Evolutionary conservation across 2,888 invertebrate genomes (phyloP).

Genomic region (Drosophila mulleri): DNA sequence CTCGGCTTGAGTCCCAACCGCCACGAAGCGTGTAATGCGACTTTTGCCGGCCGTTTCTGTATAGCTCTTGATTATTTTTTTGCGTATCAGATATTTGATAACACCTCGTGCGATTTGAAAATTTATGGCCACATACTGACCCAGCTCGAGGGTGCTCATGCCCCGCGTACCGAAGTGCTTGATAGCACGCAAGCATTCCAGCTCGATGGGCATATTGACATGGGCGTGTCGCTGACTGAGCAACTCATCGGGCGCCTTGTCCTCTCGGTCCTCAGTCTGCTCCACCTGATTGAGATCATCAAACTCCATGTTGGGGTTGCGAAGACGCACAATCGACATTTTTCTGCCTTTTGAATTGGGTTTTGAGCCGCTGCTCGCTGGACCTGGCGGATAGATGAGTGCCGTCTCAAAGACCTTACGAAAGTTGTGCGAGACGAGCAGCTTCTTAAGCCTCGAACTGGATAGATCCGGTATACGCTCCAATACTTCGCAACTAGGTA

Average conservation of each 20-base stretch:
- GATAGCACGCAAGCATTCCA: conserved; percentile 86
- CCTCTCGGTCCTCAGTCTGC: conserved; percentile 84
- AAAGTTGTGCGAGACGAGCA: conserved; percentile 85
- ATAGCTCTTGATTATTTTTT: conserved; percentile 85
- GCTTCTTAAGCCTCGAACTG: conserved; percentile 66
- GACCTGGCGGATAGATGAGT: conserved; percentile 23
- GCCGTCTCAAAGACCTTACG: conserved; percentile 86
- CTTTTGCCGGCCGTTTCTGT: conserved; percentile 87
- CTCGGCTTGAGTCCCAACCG: conserved; percentile 37
- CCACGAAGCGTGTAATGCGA: conserved; percentile 85
- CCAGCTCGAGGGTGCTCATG: conserved; percentile 85
- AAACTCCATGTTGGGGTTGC: conserved; percentile 87
- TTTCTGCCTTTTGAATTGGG: conserved; percentile 82
- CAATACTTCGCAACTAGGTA: conserved; percentile 43
- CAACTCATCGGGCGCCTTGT: conserved; percentile 85
- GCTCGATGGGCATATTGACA: conserved; percentile 84
- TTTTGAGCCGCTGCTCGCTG: conserved; percentile 28
- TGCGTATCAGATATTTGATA: conserved; percentile 84
- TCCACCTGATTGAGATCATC: conserved; percentile 83
- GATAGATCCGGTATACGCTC: conserved; percentile 47
- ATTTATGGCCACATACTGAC: conserved; percentile 84
- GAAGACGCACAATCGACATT: conserved; percentile 86
- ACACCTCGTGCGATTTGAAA: conserved; percentile 85
- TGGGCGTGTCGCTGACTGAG: conserved; percentile 66
- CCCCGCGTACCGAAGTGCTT: conserved; percentile 86